Evolutionary conservation across 2,888 invertebrate genomes (phyloP).

Genomic region (Drosophila phalerata): DNA sequence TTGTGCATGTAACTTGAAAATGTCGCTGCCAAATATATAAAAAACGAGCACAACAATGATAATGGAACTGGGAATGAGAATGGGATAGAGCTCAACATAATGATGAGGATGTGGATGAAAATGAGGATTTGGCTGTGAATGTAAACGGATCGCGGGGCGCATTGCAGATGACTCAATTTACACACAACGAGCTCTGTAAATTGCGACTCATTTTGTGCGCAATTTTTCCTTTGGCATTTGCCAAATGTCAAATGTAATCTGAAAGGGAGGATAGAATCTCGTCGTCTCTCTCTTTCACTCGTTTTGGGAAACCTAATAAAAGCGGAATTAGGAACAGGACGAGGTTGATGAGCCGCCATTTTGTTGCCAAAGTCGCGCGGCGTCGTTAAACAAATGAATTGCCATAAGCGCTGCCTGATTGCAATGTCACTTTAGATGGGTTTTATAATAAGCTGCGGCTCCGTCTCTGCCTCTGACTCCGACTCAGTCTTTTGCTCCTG

Average conservation of each 20-base stretch:
- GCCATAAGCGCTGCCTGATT: conserved; percentile 83
- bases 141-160: conserved; percentile 54
- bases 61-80: conserved; percentile 41
- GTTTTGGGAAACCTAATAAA: conserved; percentile 70
- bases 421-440: conserved; percentile 80
- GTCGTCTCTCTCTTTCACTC: conserved; percentile 9
- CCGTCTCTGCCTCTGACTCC: conserved; percentile 10
- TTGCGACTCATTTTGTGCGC: conserved; percentile 76
- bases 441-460: conserved; percentile 73
- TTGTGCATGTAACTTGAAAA: conserved; percentile 70
- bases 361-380: conserved; percentile 54
- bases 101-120: conserved; percentile 5
- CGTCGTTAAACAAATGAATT: conserved; percentile 85
- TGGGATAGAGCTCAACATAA: conserved; percentile 12
- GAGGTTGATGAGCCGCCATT: conserved; percentile 53
- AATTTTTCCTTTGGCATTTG: conserved; percentile 79
- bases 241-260: conserved; percentile 67
- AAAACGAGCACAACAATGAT: conserved; percentile 50
- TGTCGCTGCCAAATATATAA: conserved; percentile 57
- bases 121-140: conserved; percentile 11
- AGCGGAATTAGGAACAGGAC: conserved; percentile 74
- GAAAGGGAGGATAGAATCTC: conserved; percentile 35
- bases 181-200: conserved; percentile 80
- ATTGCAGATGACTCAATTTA: conserved; percentile 80
- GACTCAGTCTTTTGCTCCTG: conserved; percentile 13